Evolutionary conservation across 2,113 vertebrate species (phyloP), one percentile per base, ranked within the genome.

Genomic region (Microcebus jonahi): DNA sequence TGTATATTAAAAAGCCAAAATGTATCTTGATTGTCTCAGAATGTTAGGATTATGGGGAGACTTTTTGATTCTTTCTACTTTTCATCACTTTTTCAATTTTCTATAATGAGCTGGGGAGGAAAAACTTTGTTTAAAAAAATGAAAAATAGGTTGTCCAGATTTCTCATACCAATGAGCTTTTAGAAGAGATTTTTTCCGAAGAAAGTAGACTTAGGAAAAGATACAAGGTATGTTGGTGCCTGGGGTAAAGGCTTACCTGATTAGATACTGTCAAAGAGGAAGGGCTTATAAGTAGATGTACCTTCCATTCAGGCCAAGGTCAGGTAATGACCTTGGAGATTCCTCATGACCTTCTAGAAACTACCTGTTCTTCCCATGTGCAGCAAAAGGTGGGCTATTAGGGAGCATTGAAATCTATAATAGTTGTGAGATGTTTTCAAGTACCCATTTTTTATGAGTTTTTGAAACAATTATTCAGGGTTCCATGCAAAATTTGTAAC

Each of bases 321-420:
- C 80, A 90, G 50, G 57, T 80, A 73, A 87, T 86, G 77, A 86
- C 65, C 75, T 90, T 92, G 59, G 63, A 75, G 53, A 88, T 45
- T 92, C 70, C 85, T 70, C 27, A 87, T 45, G 67, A 92, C 55
- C 71, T 96, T 98, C 76, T 15, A 92, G 90, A 96, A 95, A 96
- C 53, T 53, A 4, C 70, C 11, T 17, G 25, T 23, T 88, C 85
- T 90, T 85, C 29, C n/a, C 29, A 67, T 8, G 13, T 61, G 11
- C 57, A 71, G n/a, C 20, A 45, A 87, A 86, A 80, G 63, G 21
- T 75, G 3, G 68, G 39, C 27, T 84, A 36, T 42, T 15, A 75
- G 14, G 18, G 25, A 87, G 13, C 59, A 76, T 23, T 36, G n/a
- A 93, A 81, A 65, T 57, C 65, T 81, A 4, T 59, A 90, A 55